These are phyloP conservation scores for Dryas iulia DNA, from an alignment of 1,140 invertebrate species.

Conservation along the genomic window DNA sequence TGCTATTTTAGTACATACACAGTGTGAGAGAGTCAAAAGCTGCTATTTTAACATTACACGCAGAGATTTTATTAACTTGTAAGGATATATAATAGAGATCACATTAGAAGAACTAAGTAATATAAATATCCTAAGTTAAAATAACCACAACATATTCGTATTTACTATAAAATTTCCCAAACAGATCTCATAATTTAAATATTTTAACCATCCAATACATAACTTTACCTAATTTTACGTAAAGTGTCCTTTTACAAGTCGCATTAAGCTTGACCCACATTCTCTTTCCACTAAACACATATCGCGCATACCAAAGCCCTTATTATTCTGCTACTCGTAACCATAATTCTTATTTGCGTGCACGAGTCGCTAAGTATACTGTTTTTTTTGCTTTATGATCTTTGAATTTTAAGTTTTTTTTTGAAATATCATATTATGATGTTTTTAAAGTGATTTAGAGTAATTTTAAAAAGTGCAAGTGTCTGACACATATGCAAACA, in stretches of 20 bases:
- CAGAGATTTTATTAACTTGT: no score
- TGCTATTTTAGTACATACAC: no score
- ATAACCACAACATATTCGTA: no score
- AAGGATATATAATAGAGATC: no score
- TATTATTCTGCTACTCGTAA: slow-evolving; percentile 8
- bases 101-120: no score
- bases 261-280: slow-evolving; percentile 7
- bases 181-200: neutral
- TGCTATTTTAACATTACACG: no score
- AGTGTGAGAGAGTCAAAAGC: no score
- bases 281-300: slow-evolving; percentile 24
- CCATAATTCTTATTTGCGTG: slow-evolving; percentile 9
- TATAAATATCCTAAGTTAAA: no score
- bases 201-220: neutral
- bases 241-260: neutral
- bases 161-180: neutral
- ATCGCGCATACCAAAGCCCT: slow-evolving; percentile 26
- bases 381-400: slow-evolving; percentile 27
- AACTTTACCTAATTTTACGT: neutral
- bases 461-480: no score
- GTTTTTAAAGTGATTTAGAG: no score
- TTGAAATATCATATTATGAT: slow-evolving; percentile 26
- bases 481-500: no score
- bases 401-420: slow-evolving; percentile 9
- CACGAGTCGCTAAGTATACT: slow-evolving; percentile 13